These are phyloP conservation scores for Battus philenor DNA, from an alignment of 1,140 invertebrate species.

Conservation along the genomic window DNA sequence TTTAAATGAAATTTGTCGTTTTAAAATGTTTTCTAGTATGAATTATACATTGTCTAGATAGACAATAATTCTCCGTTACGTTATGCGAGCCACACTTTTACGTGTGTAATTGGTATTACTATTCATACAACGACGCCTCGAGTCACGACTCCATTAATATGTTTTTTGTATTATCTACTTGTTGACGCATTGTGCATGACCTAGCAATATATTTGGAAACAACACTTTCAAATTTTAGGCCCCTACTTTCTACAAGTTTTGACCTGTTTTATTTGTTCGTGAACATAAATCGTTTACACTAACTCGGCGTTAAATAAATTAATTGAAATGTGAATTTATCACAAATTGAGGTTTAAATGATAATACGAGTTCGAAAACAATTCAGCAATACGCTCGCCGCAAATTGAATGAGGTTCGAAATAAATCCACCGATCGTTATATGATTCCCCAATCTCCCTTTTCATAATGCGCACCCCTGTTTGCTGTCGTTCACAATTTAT, in stretches of 20 bases:
- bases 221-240: constrained; percentile 46
- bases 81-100: too few relatives aligned
- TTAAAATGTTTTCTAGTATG: too few relatives aligned
- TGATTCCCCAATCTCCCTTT: constrained; percentile 47
- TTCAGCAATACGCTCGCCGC: constrained; percentile 64
- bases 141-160: constrained; percentile 50
- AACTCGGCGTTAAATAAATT: constrained; percentile 10
- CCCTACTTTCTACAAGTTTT: constrained; percentile 37
- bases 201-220: constrained; percentile 31
- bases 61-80: too few relatives aligned
- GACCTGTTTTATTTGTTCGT: constrained; percentile 12
- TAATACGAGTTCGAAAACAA: constrained; percentile 38
- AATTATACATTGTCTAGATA: too few relatives aligned
- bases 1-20: too few relatives aligned
- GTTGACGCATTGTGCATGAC: constrained; percentile 39
- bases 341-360: constrained; percentile 16
- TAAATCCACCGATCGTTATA: constrained; percentile 66
- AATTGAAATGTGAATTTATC: constrained; percentile 20
- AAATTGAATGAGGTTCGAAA: constrained; percentile 70
- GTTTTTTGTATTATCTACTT: constrained; percentile 37
- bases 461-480: constrained; percentile 53
- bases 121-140: constrained; percentile 38
- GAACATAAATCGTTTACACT: constrained; percentile 8
- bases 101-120: constrained; percentile 35
- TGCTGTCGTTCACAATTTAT: constrained; percentile 47